Conservation (phyloP, 2,113 vertebrate species). For the Gavialis gangeticus region DNA sequence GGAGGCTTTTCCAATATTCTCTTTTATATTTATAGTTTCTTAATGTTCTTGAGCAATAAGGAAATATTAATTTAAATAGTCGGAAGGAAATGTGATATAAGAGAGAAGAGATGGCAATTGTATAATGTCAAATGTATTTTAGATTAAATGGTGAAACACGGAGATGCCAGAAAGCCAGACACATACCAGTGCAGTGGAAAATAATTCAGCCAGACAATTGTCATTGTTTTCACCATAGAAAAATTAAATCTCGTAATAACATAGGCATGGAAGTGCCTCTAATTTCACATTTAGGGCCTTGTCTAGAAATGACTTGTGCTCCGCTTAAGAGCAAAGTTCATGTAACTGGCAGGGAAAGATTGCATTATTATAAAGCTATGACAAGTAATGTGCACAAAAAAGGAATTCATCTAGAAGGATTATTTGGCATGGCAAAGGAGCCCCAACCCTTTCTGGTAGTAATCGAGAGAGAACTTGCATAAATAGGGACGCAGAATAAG, state of each 20-base stretch:
- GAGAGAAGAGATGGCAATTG: neutral
- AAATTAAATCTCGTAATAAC: constrained; percentile 81
- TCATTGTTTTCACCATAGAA: constrained; percentile 68
- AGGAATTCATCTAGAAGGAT: constrained; percentile 76
- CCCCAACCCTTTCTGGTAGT: constrained; percentile 50
- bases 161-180: constrained; percentile 11
- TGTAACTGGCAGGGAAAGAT: constrained; percentile 73
- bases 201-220: constrained; percentile 59
- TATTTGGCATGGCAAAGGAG: constrained; percentile 68
- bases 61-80: constrained; percentile 35
- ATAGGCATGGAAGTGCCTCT: constrained; percentile 78
- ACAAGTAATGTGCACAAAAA: constrained; percentile 77
- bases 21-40: constrained; percentile 43
- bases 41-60: constrained; percentile 38
- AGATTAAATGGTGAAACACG: constrained; percentile 32
- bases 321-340: constrained; percentile 80
- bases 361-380: constrained; percentile 68
- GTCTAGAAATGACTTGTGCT: constrained; percentile 72
- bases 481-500: constrained; percentile 61
- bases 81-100: constrained; percentile 5
- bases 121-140: constrained; percentile 31
- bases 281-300: constrained; percentile 81
- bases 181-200: constrained; percentile 53
- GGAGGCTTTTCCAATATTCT: constrained; percentile 28
- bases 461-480: constrained; percentile 9